Evolutionary conservation across 2,888 invertebrate species (phyloP).

Genomic region (Acrobasis suavella): DNA sequence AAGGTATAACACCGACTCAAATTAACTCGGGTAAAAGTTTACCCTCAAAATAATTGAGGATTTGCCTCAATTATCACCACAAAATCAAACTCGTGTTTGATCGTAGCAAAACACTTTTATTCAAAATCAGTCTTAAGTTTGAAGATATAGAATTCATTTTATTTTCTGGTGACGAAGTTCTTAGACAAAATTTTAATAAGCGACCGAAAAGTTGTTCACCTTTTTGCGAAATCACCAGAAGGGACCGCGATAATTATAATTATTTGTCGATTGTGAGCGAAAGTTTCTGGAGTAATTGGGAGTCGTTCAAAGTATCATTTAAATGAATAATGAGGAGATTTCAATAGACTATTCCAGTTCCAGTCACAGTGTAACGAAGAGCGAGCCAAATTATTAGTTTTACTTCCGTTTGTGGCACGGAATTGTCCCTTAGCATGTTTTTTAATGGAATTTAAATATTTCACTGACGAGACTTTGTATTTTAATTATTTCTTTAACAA

Average conservation of each 20-base stretch:
- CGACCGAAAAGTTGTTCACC: slow-evolving; percentile 68
- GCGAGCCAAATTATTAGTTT: slow-evolving; percentile 45
- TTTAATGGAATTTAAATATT: too few species aligned
- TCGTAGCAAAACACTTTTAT: slow-evolving; percentile 56
- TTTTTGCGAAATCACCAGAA: slow-evolving; percentile 75
- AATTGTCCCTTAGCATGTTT: neutral
- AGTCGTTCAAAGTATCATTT: slow-evolving; percentile 72
- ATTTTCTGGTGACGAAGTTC: slow-evolving; percentile 48
- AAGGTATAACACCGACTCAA: slow-evolving; percentile 75
- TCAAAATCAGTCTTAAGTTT: slow-evolving; percentile 52
- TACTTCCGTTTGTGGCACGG: neutral
- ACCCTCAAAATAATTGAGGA: slow-evolving; percentile 83
- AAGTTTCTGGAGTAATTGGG: slow-evolving; percentile 71
- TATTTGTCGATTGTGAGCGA: slow-evolving; percentile 78
- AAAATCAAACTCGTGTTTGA: slow-evolving; percentile 80
- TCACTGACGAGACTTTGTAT: neutral
- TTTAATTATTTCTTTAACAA: too few species aligned
- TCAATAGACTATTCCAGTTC: slow-evolving; percentile 54
- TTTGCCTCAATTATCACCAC: slow-evolving; percentile 81
- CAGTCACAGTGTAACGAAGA: slow-evolving; percentile 52
- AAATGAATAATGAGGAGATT: slow-evolving; percentile 67
- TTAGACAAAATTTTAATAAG: slow-evolving; percentile 75
- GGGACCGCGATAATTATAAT: slow-evolving; percentile 75
- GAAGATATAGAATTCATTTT: slow-evolving; percentile 38
- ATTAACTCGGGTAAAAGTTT: slow-evolving; percentile 80